A percentile compares a stretch with the other conserved stretches of the same genome.
phyloP scores from a whole-genome alignment of 2,113 vertebrate genomes.

The Camelus dromedarius region DNA sequence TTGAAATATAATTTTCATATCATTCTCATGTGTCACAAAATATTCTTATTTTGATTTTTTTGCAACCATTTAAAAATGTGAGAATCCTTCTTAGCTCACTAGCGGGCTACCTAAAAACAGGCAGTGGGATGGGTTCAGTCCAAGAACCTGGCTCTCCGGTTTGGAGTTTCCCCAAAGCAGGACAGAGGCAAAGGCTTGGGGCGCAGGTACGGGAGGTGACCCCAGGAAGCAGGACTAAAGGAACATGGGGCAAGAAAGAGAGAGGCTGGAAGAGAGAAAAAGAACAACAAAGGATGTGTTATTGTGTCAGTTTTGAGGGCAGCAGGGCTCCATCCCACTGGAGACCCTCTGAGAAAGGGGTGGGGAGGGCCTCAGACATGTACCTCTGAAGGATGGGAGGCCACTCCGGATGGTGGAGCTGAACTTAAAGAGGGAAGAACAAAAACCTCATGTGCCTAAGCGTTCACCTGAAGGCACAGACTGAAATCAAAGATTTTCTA shows the following conservation, averaged over 20 bases:
- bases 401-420: background rate
- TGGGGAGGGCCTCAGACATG: background rate
- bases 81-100: background rate
- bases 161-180: background rate
- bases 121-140: background rate
- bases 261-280: background rate
- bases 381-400: background rate
- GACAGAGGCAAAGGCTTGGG: background rate
- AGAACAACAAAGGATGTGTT: background rate
- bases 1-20: slow-evolving; percentile 14
- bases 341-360: background rate
- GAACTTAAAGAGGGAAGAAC: background rate
- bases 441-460: background rate
- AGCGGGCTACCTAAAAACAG: background rate
- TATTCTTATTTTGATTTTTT: background rate
- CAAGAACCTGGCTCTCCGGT: background rate
- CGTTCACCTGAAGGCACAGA: background rate
- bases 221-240: background rate
- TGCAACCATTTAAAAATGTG: background rate
- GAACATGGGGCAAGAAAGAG: background rate
- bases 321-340: background rate
- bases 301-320: background rate
- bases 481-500: slow-evolving; percentile 48
- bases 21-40: slow-evolving; percentile 28
- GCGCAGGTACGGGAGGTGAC: background rate